Base-by-base conservation (phyloP, 2,797 vertebrate genomes). In the Myotis myotis region DNA sequence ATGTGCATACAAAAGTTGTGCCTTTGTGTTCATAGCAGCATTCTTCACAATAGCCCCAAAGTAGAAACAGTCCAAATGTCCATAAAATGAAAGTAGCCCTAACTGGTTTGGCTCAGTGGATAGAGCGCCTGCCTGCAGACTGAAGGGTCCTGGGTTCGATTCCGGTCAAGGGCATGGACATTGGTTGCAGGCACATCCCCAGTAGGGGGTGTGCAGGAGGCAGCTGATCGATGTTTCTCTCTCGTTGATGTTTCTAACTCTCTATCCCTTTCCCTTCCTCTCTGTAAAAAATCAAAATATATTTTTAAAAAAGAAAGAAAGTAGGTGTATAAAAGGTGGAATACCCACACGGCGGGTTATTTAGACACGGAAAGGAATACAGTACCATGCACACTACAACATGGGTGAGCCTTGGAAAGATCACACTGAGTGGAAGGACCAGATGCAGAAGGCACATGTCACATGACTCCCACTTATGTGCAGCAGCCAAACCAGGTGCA, bases 21-120 rank as follows among this genome's bases (percentile, higher is more conserved):
- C 8, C 0, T 0, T 8, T 6, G 0, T 13, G 19, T 41, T n/a
- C 53, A 0, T 1, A 30, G 75, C 60, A 75, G 4, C 53, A 0
- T 20, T 11, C 25, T 13, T 57, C n/a, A 7, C 38, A 4, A 38
- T 2, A 15, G 17, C 82, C 38, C 30, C 12, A 30, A 68, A 53
- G 33, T 30, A 12, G 60, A 38, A 66, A 13, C 28, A 60, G 66
- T 15, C 17, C 62, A 64, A 2, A 17, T 8, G 22, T 17, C 33
- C 49, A 3, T 51, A 30, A 62, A 62, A 15, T 62, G 60, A 62
- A 62, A 62, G 28, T 12, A 15, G n/a, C 47, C 47, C 12, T 47
- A 47, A 47, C 47, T 13, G 47, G 47, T 47, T 47, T 47, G 47
- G 47, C 47, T 47, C 47, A 47, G 47, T 47, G 13, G 47, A 47